Evolutionary conservation across 2,888 invertebrate species (phyloP).

Genomic region (Dryocosmus kuriphilus): DNA sequence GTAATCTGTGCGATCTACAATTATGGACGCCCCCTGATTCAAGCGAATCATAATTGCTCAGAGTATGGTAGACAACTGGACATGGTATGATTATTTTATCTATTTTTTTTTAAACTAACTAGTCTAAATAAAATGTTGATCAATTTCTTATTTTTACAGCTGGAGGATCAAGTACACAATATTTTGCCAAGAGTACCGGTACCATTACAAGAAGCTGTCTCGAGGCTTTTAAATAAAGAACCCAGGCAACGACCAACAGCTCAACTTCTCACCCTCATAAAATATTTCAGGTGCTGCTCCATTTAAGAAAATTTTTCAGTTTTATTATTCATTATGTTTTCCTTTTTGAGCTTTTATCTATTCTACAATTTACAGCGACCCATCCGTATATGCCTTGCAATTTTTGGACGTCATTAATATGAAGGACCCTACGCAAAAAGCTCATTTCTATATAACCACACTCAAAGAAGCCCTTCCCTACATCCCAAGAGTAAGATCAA

Average conservation of each 20-base stretch:
- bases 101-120: neutral
- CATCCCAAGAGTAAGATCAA: conserved; percentile 89
- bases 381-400: conserved; percentile 94
- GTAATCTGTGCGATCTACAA: conserved; percentile 96
- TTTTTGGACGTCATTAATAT: conserved; percentile 94
- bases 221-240: conserved; percentile 90
- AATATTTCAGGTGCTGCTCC: conserved; percentile 89
- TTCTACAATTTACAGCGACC: conserved; percentile 83
- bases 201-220: conserved; percentile 92
- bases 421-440: conserved; percentile 93
- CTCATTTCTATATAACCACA: conserved; percentile 92
- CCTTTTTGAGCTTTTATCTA: neutral
- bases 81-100: conserved; percentile 83
- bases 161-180: conserved; percentile 86
- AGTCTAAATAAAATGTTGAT: neutral
- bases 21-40: conserved; percentile 91
- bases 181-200: conserved; percentile 88
- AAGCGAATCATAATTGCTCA: conserved; percentile 93
- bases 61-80: conserved; percentile 95
- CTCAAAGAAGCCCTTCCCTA: conserved; percentile 91
- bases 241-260: conserved; percentile 93
- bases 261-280: conserved; percentile 92
- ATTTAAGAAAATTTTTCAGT: neutral
- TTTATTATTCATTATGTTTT: neutral
- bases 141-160: conserved; percentile 79